These are phyloP conservation scores for Odontamblyopus lacepedii DNA, from an alignment of 2,797 vertebrate genomes.

Conservation along the genomic window DNA sequence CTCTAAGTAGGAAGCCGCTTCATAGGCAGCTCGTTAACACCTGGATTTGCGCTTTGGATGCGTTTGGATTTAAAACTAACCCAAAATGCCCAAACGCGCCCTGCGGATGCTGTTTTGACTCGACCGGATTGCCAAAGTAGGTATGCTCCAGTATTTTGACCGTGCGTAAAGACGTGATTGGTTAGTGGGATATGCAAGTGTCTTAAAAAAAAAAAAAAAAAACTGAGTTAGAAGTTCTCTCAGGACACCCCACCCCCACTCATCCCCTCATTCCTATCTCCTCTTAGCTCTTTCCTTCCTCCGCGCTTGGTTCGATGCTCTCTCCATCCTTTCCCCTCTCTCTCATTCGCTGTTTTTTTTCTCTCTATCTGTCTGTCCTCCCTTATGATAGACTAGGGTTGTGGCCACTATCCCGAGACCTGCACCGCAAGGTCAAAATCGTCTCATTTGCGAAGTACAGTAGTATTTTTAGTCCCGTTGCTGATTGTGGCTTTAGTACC, in stretches of 20 bases:
- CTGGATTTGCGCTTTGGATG: conserved; percentile 58
- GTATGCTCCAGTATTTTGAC: conserved; percentile 66
- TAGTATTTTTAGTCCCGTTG: conserved; percentile 30
- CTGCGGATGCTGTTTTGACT: conserved; percentile 49
- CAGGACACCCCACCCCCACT: conserved; percentile 33
- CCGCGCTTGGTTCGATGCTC: conserved; percentile 18
- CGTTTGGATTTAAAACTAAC: conserved; percentile 17
- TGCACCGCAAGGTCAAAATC: conserved; percentile 75
- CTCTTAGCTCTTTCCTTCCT: conserved; percentile 14
- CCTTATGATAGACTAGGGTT: conserved; percentile 47
- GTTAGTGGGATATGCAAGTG: conserved; percentile 22
- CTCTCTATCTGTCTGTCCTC: not conserved
- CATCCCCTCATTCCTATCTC: not conserved
- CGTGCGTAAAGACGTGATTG: not conserved
- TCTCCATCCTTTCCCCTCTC: not conserved
- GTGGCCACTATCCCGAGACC: conserved; percentile 63
- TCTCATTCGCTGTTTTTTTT: conserved; percentile 9
- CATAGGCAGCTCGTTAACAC: conserved; percentile 64
- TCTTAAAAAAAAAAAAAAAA: conserved; percentile 25
- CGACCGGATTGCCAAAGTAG: conserved; percentile 79
- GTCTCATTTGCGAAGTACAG: conserved; percentile 39
- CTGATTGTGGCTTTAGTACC: not conserved
- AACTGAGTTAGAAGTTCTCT: conserved; percentile 57
- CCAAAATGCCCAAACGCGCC: conserved; percentile 38
- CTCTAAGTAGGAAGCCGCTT: conserved; percentile 49